Base-by-base conservation (phyloP, 2,113 vertebrate species). In the Clarias magur region DNA sequence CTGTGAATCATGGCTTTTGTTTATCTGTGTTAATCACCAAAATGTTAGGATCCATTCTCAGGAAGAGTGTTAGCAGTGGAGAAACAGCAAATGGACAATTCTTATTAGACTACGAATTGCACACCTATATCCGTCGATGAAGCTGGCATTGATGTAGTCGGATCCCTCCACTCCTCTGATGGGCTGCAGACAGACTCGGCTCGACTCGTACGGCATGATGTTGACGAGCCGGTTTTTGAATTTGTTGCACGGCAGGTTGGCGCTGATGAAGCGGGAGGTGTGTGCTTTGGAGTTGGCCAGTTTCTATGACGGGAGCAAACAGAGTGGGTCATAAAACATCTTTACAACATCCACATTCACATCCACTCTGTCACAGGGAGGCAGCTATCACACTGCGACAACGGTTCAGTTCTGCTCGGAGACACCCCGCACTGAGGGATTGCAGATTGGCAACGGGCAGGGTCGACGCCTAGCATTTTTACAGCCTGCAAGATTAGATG, bases 151-250 rank as follows among this genome's bases (percentile, higher is more conserved):
- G 94, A 99, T 98, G 93, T 99, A 99, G 92, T 99, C 98, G 0
- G 97, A 99, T 90, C 98, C 97, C 92, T 99, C 98, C 5, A 99
- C 96, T 0, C 97, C 98, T 38, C 97, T 96, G 93, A 99, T 97
- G 76, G 98, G 98, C 94, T 98, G 97, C 94, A 99, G 95, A 90
- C 95, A 96, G 86, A 99, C 97, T 0, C 98, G 96, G 0, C 95
- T 98, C 87, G 97, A 94, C 93, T 99, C 98, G 0, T 98, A 98
- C 0, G 98, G 98, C 97, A 99, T 96, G 91, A 99, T 97, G 92
- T 99, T 99, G 88, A 97, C 97, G 1, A 99, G 95, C 63, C 98
- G 96, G 92, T 99, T 99, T 94, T 99, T 99, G 92, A 98, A 99
- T 90, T 99, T 99, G 97, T 99, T 99, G 93, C 98, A 99, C 0